Conservation (phyloP, 2,113 vertebrate species). For the Brevimyrus niger region DNA sequence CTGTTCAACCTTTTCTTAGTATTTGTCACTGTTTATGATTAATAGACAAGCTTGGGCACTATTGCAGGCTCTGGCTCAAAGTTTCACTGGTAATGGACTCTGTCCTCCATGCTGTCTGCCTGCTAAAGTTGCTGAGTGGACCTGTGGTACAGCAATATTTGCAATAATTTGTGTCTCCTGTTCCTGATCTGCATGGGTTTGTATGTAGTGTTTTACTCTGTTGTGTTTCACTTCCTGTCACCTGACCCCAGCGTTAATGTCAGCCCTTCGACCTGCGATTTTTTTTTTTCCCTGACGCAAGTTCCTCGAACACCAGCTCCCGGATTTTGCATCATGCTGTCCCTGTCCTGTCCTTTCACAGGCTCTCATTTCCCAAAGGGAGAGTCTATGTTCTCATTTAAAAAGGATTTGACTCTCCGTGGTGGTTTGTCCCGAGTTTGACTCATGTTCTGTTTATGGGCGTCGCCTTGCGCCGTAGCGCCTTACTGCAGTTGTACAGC, state of each 20-base stretch:
- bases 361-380: not conserved
- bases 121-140: not conserved
- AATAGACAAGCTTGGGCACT: not conserved
- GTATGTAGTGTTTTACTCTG: not conserved
- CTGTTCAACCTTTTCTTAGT: not conserved
- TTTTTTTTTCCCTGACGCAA: not conserved
- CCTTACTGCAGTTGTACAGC: slow-evolving; percentile 79
- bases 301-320: not conserved
- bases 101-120: not conserved
- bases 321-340: not conserved
- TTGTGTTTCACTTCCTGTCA: not conserved
- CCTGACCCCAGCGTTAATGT: not conserved
- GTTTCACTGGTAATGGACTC: not conserved
- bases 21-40: not conserved
- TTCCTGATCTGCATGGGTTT: not conserved
- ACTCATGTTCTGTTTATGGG: not conserved
- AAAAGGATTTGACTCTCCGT: no score
- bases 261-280: not conserved
- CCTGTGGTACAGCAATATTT: not conserved
- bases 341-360: not conserved
- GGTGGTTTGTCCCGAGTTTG: not conserved
- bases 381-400: not conserved
- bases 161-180: not conserved
- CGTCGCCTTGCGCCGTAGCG: not conserved
- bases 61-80: not conserved